phyloP scores from a whole-genome alignment of 2,797 vertebrate genomes.

The Rachycentron canadum region DNA sequence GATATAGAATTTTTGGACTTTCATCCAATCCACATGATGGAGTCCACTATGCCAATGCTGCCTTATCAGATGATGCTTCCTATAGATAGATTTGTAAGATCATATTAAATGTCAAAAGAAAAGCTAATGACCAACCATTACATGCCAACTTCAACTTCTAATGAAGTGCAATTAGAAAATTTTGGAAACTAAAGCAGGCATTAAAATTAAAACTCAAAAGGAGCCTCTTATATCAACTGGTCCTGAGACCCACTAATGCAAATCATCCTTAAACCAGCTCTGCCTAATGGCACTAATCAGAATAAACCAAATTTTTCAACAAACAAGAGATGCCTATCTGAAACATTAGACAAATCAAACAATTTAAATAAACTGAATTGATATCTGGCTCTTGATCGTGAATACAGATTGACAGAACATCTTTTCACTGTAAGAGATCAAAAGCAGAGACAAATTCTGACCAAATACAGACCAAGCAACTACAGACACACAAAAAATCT shows the following conservation, averaged over 20 bases:
- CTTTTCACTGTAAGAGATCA: conserved; percentile 46
- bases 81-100: neutral
- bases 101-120: conserved; percentile 11
- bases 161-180: conserved; percentile 3
- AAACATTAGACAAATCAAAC: conserved; percentile 57
- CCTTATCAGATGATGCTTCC: neutral
- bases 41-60: conserved; percentile 20
- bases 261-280: conserved; percentile 46
- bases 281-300: conserved; percentile 37
- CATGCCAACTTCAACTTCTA: neutral
- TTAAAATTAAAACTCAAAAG: conserved; percentile 24
- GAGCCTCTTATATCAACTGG: conserved; percentile 6
- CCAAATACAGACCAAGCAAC: conserved; percentile 42
- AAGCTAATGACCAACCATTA: neutral
- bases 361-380: conserved; percentile 52
- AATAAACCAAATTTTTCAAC: conserved; percentile 55
- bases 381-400: conserved; percentile 46
- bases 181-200: conserved; percentile 18
- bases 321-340: conserved; percentile 62
- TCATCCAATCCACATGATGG: conserved; percentile 9
- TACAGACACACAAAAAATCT: conserved; percentile 34
- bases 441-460: conserved; percentile 45
- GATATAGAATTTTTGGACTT: conserved; percentile 6
- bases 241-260: conserved; percentile 30
- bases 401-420: conserved; percentile 47